phyloP scores from a whole-genome alignment of 2,797 vertebrate genomes.

The Dromococcyx pavoninus region DNA sequence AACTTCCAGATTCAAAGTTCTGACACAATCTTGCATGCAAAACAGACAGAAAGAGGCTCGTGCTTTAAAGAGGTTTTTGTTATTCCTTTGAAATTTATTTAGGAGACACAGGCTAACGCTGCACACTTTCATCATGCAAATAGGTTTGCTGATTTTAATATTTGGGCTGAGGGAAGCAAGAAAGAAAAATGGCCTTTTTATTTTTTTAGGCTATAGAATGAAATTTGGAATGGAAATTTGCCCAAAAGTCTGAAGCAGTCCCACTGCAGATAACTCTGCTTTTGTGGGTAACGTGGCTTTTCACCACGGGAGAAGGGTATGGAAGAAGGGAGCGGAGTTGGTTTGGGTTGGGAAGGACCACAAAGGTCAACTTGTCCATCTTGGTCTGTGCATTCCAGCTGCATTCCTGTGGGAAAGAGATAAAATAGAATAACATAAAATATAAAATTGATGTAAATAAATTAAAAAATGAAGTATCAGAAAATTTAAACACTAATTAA shows the following conservation, averaged over 20 bases:
- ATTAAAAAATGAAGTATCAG: no score
- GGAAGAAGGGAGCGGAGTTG: background rate
- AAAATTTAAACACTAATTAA: no score
- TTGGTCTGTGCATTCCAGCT: no score
- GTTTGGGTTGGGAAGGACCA: background rate
- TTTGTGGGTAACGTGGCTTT: background rate
- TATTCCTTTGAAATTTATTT: slow-evolving; percentile 4
- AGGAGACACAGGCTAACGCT: background rate
- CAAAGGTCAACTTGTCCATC: no score
- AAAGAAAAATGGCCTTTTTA: background rate
- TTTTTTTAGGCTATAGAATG: background rate
- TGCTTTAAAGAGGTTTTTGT: background rate
- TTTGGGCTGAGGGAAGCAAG: background rate
- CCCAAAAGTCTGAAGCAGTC: background rate
- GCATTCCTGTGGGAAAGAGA: no score
- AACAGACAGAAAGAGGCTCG: background rate
- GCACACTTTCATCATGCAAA: background rate
- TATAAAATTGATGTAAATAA: no score
- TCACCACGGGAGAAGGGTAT: accelerated
- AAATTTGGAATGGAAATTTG: background rate
- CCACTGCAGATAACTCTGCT: background rate
- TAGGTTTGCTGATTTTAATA: background rate
- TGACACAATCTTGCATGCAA: background rate
- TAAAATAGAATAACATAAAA: no score
- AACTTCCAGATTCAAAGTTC: slow-evolving; percentile 37